Evolutionary conservation across 1,140 invertebrate genomes (phyloP), one percentile per base, ranked within the genome.

Genomic region (Tetramorium simillimum): DNA sequence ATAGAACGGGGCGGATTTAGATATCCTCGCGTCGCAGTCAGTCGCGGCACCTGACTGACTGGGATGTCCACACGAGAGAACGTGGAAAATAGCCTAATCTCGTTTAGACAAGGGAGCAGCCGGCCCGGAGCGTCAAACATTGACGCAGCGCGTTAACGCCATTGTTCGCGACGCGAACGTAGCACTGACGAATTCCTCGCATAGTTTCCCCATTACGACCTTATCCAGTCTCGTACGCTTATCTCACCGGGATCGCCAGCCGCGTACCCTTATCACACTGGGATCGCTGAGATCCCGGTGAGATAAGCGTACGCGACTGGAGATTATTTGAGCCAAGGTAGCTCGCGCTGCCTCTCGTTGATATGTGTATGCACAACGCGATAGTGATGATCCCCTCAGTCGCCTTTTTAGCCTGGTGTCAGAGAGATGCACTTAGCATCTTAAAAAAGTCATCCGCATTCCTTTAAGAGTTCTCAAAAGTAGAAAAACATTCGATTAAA

Each of bases 1-100:
- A 92, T 92, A 92, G 92, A 90, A 90, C 90, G 43, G 56, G 70
- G 86, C 87, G 91, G 87, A 92, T 92, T 93, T 92, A 93, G 91
- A 92, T 92, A 91, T 90, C 78, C 87, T 87, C 81, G 51, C 86
- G 86, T 53, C 60, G 70, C 51, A 53, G 16, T 53, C 6, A 70
- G 87, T 46, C 82, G 84, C 76, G 86, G 88, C 89, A 91, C 89
- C 88, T 92, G 92, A 92, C 90, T 87, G 85, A 87, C 85, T 89
- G 75, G 51, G 16, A 65, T 37, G 43, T 60, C 6, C 24, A 9
- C 87, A 67, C 86, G 82, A 86, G 89, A 33, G 37, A 86, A 67
- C 88, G 87, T 65, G 88, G 63, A 92, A 89, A 92, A 92, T 89
- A 91, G 89, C 85, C 85, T 91, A 92, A 92, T 92, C 90, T 92